phyloP scores from a whole-genome alignment of 2,797 vertebrate genomes.

The Pelobates cultripes region DNA sequence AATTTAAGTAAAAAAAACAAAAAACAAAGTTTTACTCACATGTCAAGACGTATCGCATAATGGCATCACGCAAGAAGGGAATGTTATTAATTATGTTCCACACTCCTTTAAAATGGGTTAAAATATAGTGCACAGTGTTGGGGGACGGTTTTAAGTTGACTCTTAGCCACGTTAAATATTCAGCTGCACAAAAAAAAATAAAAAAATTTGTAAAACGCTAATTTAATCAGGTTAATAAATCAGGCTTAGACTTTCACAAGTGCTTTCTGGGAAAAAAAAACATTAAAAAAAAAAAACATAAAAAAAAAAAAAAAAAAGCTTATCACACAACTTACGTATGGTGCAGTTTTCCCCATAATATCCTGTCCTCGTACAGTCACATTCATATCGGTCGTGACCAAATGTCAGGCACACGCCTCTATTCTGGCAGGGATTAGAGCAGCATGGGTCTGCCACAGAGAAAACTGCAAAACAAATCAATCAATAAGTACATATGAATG shows the following conservation, averaged over 20 bases:
- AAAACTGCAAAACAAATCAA: not conserved
- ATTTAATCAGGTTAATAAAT: not conserved
- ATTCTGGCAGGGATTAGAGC: constrained; percentile 93
- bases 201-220: constrained; percentile 6
- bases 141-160: constrained; percentile 84
- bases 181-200: constrained; percentile 72
- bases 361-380: constrained; percentile 94
- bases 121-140: constrained; percentile 89
- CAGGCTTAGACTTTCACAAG: too few relatives aligned
- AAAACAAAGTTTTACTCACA: constrained; percentile 78
- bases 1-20: not conserved
- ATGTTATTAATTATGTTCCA: constrained; percentile 93
- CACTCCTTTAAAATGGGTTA: constrained; percentile 89
- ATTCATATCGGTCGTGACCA: constrained; percentile 80
- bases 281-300: too few relatives aligned
- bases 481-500: not conserved
- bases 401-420: constrained; percentile 82
- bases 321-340: constrained; percentile 76
- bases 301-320: not conserved
- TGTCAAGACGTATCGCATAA: constrained; percentile 93
- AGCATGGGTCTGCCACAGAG: constrained; percentile 86
- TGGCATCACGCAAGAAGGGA: constrained; percentile 81
- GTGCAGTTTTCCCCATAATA: constrained; percentile 89
- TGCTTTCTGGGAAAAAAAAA: too few relatives aligned
- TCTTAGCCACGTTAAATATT: constrained; percentile 87